Conservation (phyloP, 2,797 vertebrate genomes). For the Esox lucius region DNA sequence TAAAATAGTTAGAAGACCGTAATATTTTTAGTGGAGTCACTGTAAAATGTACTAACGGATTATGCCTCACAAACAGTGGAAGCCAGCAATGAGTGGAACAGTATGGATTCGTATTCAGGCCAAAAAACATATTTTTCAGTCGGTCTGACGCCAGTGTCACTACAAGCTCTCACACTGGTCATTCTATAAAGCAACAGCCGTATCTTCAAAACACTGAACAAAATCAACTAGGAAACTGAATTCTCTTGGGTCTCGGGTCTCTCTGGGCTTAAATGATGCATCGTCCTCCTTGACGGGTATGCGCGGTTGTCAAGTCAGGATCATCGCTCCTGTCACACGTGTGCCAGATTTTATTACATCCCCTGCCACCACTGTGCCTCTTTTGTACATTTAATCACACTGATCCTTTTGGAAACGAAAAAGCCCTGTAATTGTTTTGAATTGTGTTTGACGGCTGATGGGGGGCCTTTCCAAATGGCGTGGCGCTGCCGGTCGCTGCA, state of each 20-base stretch:
- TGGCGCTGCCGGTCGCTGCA: too few relatives aligned
- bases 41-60: background rate
- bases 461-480: too few relatives aligned
- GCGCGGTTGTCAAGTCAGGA: conserved; percentile 73
- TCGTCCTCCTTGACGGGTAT: conserved; percentile 62
- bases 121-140: background rate
- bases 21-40: background rate
- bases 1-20: background rate
- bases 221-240: conserved; percentile 12
- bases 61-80: background rate
- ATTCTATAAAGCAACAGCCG: conserved; percentile 8
- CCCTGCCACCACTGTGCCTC: conserved; percentile 50
- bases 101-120: conserved; percentile 6
- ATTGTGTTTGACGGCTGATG: too few relatives aligned
- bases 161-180: conserved; percentile 12
- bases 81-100: background rate
- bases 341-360: conserved; percentile 72
- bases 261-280: conserved; percentile 48
- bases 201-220: conserved; percentile 38
- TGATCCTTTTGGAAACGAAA: background rate
- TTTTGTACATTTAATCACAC: conserved; percentile 63
- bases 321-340: conserved; percentile 66
- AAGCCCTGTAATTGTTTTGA: too few relatives aligned
- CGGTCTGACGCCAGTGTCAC: background rate
- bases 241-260: conserved; percentile 54